Evolutionary conservation across 1,140 invertebrate genomes (phyloP).

Genomic region (Portunus trituberculatus): DNA sequence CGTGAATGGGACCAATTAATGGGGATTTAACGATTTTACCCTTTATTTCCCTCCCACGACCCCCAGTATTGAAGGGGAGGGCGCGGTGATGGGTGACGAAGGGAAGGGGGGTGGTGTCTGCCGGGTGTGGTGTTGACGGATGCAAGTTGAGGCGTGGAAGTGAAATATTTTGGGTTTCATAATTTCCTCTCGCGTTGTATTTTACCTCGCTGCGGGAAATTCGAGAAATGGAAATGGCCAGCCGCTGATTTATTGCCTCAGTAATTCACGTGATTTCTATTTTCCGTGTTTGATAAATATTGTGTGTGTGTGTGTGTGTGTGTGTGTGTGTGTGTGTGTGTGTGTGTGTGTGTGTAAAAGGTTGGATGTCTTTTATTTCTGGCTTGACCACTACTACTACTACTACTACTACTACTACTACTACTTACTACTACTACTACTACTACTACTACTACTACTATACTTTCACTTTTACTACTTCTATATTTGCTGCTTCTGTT

Average conservation of each 20-base stretch:
- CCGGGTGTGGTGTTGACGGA: neutral
- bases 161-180: neutral
- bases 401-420: no score
- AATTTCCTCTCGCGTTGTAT: slow-evolving; percentile 21
- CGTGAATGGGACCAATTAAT: neutral
- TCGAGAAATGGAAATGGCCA: neutral
- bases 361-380: no score
- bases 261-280: neutral
- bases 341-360: neutral
- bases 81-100: neutral
- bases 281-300: neutral
- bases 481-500: no score
- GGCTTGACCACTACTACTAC: no score
- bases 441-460: no score
- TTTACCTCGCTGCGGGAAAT: neutral
- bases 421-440: no score
- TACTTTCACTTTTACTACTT: no score
- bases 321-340: neutral
- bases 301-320: neutral
- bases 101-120: neutral
- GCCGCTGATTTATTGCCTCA: neutral
- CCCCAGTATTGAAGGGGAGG: no score
- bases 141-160: neutral
- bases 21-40: neutral
- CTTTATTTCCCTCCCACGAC: neutral